Evolutionary conservation across 2,888 invertebrate genomes (phyloP).

Genomic region (Drosophila borealis): DNA sequence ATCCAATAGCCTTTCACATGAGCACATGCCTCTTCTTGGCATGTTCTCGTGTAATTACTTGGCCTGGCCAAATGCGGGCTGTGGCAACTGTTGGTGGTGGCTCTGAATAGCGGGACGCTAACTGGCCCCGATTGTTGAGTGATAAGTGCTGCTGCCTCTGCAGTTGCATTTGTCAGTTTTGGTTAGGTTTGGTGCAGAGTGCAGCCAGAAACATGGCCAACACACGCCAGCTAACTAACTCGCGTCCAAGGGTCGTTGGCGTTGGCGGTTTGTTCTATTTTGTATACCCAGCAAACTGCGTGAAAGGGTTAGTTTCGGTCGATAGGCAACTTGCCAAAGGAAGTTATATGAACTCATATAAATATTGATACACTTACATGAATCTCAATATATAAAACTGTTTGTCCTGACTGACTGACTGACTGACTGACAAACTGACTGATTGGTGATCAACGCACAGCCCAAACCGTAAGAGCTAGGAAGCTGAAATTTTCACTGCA

Average conservation of each 20-base stretch:
- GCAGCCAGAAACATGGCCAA: conserved; percentile 49
- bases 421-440: too few relatives aligned
- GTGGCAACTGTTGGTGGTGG: background rate
- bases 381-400: too few relatives aligned
- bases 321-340: too few relatives aligned
- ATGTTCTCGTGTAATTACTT: conserved; percentile 77
- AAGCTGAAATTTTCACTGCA: too few relatives aligned
- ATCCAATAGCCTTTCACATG: conserved; percentile 30
- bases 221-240: conserved; percentile 58
- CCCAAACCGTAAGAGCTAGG: too few relatives aligned
- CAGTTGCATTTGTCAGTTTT: conserved; percentile 59
- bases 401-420: too few relatives aligned
- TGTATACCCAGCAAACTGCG: conserved; percentile 21
- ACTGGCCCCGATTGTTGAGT: conserved; percentile 74
- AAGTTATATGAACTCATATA: too few relatives aligned
- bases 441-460: too few relatives aligned
- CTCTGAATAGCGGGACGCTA: conserved; percentile 16
- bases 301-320: background rate
- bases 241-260: conserved; percentile 32
- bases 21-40: conserved; percentile 49
- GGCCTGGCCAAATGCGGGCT: conserved; percentile 28
- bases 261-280: conserved; percentile 25
- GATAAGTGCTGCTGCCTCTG: conserved; percentile 64
- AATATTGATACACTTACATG: too few relatives aligned
- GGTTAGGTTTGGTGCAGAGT: background rate